phyloP scores from a whole-genome alignment of 2,888 invertebrate species.

The Athalia rosae region DNA sequence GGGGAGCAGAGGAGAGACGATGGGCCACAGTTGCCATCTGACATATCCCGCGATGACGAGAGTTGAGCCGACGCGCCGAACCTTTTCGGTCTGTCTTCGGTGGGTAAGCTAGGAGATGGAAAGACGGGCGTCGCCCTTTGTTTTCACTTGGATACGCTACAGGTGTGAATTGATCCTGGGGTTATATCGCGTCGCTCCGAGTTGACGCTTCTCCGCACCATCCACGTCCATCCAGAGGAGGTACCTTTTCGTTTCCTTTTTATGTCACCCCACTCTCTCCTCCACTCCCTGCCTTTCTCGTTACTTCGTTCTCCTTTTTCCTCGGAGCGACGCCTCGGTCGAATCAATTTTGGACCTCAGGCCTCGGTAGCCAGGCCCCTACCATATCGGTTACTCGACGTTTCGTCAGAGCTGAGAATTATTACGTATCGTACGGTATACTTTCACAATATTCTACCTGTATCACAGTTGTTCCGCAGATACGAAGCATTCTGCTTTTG shows the following conservation, averaged over 20 bases:
- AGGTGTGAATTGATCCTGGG: constrained; percentile 39
- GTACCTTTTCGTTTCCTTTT: neutral
- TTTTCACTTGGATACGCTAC: constrained; percentile 36
- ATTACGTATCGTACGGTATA: constrained; percentile 18
- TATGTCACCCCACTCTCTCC: neutral
- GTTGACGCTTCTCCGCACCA: constrained; percentile 8
- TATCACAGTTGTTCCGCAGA: constrained; percentile 1
- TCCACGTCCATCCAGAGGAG: neutral
- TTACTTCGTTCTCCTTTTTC: neutral
- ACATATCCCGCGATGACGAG: constrained; percentile 41
- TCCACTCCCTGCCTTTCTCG: neutral
- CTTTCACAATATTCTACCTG: constrained; percentile 30
- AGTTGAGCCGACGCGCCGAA: constrained; percentile 31
- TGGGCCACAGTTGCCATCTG: constrained; percentile 54
- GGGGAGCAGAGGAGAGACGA: constrained; percentile 29
- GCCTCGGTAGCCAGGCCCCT: neutral
- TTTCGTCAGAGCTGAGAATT: constrained; percentile 36
- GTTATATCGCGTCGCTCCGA: constrained; percentile 37
- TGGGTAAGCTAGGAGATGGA: too few species aligned
- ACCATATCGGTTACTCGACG: constrained; percentile 15
- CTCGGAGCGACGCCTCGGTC: neutral
- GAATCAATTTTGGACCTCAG: constrained; percentile 19
- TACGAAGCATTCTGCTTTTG: neutral
- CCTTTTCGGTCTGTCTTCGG: constrained; percentile 15
- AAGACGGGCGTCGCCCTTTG: constrained; percentile 8